Percentiles rank a stretch among this genome's conserved stretches.
These are phyloP conservation scores for Ephydatia muelleri DNA, from an alignment of 37 sponge, comb jelly and placozoan species.

Conservation along the genomic window DNA sequence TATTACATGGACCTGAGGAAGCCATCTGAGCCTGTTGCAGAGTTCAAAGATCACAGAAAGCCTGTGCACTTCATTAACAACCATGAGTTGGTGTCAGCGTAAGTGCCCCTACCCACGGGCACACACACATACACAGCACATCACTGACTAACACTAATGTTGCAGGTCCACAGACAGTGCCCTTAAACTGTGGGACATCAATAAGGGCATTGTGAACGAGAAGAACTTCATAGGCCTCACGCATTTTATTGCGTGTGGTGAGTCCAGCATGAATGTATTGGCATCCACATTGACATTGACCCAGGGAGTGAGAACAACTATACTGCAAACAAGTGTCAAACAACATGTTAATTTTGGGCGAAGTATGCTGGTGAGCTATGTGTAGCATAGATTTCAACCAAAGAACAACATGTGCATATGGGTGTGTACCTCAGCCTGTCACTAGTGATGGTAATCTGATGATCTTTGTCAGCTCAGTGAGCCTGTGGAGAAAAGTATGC, in stretches of 20 bases:
- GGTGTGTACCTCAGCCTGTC: not conserved
- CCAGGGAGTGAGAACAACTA: slow-evolving; percentile 85
- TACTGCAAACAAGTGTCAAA: slow-evolving; percentile 68
- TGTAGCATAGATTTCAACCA: not conserved
- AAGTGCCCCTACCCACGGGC: slow-evolving; percentile 22
- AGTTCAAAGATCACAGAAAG: slow-evolving; percentile 80
- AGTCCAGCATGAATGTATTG: slow-evolving; percentile 5
- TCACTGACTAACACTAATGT: not conserved
- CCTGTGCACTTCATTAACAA: slow-evolving; percentile 70
- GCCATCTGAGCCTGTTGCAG: slow-evolving; percentile 21
- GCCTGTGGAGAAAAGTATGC: slow-evolving; percentile 68
- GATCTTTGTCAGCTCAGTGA: slow-evolving; percentile 72
- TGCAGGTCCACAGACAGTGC: slow-evolving; percentile 87
- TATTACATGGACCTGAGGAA: slow-evolving; percentile 73
- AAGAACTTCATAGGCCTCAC: slow-evolving; percentile 92
- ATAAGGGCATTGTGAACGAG: slow-evolving; percentile 47
- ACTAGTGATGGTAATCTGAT: slow-evolving; percentile 12
- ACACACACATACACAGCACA: not conserved
- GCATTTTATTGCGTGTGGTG: slow-evolving; percentile 86
- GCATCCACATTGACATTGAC: not conserved
- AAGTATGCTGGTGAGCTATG: slow-evolving; percentile 58
- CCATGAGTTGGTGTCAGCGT: slow-evolving; percentile 79
- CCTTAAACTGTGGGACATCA: slow-evolving; percentile 76
- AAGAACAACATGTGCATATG: not conserved
- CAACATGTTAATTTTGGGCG: slow-evolving; percentile 50